These are phyloP conservation scores for Vultur gryphus DNA, from an alignment of 2,797 vertebrate genomes.

Conservation along the genomic window DNA sequence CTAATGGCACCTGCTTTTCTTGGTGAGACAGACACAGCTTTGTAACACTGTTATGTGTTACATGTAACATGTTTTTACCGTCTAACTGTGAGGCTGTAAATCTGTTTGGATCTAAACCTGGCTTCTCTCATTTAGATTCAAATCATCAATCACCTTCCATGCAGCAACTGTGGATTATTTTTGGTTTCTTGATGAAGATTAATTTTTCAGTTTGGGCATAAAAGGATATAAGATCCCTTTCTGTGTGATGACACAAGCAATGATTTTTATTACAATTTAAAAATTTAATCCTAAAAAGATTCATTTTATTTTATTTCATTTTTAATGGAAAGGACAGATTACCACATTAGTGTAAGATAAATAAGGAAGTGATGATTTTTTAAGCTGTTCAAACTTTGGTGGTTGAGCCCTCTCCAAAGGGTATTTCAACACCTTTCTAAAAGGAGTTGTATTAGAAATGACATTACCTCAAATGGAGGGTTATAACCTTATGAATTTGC, in stretches of 20 bases:
- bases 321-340: background rate
- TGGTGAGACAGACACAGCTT: background rate
- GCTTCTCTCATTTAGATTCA: background rate
- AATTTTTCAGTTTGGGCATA: background rate
- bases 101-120: background rate
- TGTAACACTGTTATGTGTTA: background rate
- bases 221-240: background rate
- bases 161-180: background rate
- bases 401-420: background rate
- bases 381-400: background rate
- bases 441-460: background rate
- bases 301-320: background rate
- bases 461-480: background rate
- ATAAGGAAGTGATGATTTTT: background rate
- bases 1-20: background rate
- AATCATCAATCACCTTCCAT: background rate
- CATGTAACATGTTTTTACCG: background rate
- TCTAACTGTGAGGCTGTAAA: background rate
- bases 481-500: background rate
- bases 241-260: background rate
- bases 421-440: background rate
- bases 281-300: background rate
- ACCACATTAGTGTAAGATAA: background rate
- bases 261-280: background rate
- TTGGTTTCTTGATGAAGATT: background rate